phyloP scores from a whole-genome alignment of 2,888 invertebrate species.

The Petrolisthes manimaculis region DNA sequence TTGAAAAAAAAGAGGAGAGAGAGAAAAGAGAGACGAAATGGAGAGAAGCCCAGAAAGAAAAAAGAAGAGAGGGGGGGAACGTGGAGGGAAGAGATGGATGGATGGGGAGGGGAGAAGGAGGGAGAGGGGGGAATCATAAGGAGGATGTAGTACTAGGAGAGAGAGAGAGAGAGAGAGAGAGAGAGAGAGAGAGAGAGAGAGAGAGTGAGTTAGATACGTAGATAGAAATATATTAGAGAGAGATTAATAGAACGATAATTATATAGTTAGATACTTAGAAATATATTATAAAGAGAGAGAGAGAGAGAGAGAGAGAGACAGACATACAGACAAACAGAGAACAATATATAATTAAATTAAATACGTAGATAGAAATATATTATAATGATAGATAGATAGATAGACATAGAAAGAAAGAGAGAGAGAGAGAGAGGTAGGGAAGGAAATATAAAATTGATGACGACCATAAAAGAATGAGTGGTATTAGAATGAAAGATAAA shows the following conservation, averaged over 20 bases:
- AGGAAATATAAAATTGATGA: too few relatives aligned
- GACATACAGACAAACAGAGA: too few relatives aligned
- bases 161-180: background rate
- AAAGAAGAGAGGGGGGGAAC: background rate
- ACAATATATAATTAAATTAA: too few relatives aligned
- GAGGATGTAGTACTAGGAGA: background rate
- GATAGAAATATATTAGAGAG: background rate
- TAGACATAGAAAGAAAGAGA: too few relatives aligned
- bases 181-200: background rate
- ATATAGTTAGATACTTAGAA: background rate
- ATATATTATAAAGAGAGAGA: background rate
- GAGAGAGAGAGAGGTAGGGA: too few relatives aligned
- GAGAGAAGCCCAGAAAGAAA: background rate
- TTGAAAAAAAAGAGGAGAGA: background rate
- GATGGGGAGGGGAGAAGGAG: background rate
- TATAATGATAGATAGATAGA: too few relatives aligned
- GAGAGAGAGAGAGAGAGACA: too few relatives aligned
- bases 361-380: too few relatives aligned
- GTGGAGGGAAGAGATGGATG: background rate
- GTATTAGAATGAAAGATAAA: too few relatives aligned
- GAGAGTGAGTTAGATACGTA: too few relatives aligned
- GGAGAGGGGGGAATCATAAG: background rate
- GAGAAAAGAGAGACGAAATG: background rate
- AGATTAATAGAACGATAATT: background rate
- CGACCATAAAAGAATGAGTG: too few relatives aligned